phyloP scores from a whole-genome alignment of 2,113 vertebrate species.

The Otocyon megalotis region DNA sequence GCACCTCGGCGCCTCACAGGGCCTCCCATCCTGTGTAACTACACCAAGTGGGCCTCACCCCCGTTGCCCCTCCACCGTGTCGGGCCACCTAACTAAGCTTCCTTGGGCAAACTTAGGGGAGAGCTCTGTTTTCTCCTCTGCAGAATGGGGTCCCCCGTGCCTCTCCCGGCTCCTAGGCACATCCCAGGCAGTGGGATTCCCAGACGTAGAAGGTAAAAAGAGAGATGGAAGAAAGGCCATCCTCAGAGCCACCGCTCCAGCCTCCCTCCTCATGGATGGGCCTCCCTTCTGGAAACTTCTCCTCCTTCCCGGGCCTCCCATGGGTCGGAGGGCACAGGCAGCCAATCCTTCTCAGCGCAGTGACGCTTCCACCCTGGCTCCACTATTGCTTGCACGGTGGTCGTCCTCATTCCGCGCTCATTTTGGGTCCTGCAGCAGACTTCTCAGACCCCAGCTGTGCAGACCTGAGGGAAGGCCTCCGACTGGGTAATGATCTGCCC shows the following conservation, averaged over 20 bases:
- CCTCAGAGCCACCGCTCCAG: background rate
- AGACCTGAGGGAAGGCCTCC: background rate
- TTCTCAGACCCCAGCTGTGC: background rate
- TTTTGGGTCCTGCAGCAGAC: background rate
- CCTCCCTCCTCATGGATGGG: background rate
- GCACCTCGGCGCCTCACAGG: background rate
- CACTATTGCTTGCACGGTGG: fast-evolving
- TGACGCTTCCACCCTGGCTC: background rate
- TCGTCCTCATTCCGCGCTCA: background rate
- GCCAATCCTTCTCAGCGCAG: background rate
- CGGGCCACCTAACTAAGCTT: background rate
- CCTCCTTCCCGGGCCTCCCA: background rate
- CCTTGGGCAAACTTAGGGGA: background rate
- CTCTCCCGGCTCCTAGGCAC: background rate
- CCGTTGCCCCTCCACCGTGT: background rate
- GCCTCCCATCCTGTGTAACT: background rate
- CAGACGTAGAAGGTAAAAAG: background rate
- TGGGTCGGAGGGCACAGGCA: background rate
- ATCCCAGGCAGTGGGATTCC: background rate
- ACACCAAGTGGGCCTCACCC: background rate
- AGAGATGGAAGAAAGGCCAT: background rate
- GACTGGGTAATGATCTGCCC: background rate
- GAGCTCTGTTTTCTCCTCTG: background rate
- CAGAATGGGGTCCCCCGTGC: background rate
- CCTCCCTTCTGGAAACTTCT: background rate